Conservation (phyloP, 2,113 vertebrate species). For the Chaetura pelagica region DNA sequence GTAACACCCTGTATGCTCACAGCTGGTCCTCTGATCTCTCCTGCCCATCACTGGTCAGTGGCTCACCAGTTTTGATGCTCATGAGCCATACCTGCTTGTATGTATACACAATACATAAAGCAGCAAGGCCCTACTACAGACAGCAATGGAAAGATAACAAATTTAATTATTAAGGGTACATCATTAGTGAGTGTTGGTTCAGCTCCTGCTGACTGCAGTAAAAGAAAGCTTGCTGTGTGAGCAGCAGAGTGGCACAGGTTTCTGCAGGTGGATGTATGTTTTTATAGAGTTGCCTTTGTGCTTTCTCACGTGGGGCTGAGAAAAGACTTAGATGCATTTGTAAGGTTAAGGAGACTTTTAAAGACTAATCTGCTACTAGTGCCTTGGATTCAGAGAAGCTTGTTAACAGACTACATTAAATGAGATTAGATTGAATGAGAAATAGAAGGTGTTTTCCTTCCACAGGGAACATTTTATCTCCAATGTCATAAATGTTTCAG, state of each 20-base stretch:
- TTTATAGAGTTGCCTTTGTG: not conserved
- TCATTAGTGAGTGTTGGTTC: not conserved
- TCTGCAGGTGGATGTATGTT: not conserved
- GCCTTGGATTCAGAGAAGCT: not conserved
- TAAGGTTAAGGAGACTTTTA: not conserved
- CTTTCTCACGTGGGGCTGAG: not conserved
- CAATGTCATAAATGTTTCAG: accelerated
- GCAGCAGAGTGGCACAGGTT: not conserved
- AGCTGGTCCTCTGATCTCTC: not conserved
- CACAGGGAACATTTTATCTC: not conserved
- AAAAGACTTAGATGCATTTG: not conserved
- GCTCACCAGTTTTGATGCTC: not conserved
- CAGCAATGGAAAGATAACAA: not conserved
- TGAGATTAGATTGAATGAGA: not conserved
- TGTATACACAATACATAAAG: not conserved
- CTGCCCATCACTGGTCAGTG: accelerated
- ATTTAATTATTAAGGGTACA: not conserved
- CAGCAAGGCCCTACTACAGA: not conserved
- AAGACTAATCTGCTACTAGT: not conserved
- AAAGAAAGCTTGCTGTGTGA: not conserved
- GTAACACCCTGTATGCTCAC: not conserved
- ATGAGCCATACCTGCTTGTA: not conserved
- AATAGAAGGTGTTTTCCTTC: not conserved
- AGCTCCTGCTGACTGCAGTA: not conserved
- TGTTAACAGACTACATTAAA: not conserved